Base-by-base conservation (phyloP, 2,113 vertebrate species). In the Hippocampus barbouri region DNA sequence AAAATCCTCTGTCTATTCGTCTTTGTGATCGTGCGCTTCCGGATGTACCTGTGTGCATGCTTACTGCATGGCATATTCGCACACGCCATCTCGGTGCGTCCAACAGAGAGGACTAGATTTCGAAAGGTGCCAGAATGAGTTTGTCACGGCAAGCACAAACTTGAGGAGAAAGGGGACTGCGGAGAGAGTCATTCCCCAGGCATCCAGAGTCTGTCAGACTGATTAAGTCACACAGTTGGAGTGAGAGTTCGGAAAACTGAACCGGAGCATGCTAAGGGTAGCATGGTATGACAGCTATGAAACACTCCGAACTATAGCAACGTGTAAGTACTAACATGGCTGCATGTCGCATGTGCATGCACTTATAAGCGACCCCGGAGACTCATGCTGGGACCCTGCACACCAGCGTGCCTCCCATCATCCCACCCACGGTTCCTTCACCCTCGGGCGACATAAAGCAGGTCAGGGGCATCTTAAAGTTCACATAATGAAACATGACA, bases 121-220 rank as follows among this genome's bases (percentile, higher is more conserved):
- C 16, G 77, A 81, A 93, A 92, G 80, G 78, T 94, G 94, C 93
- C 96, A 95, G 78, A 94, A 92, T 92, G 90, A 85, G 91, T 97
- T 95, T 97, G 94, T 94, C 85, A 89, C 79, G 79, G 83, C 62
- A 16, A 67, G 90, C 84, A 84, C 91, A 93, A 93, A 94, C 83
- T 90, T 84, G 87, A 89, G 92, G 93, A 77, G 89, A 93, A 93
- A 92, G 85, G 91, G 85, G 81, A 91, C 80, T 86, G 86, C 20
- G 76, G 79, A 87, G 85, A 82, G 84, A 89, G 88, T 86, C 82
- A 89, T 90, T 91, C 90, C 93, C 75, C 75, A 89, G 93, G 95
- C 94, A 94, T 91, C 93, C 86, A 88, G 89, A 93, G 91, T 83
- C 93, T 95, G 95, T 95, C 96, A 94, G 93, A 80, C 92, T 93